Conservation (phyloP, 2,888 invertebrate species). For the Notocelia uddmanniana region DNA sequence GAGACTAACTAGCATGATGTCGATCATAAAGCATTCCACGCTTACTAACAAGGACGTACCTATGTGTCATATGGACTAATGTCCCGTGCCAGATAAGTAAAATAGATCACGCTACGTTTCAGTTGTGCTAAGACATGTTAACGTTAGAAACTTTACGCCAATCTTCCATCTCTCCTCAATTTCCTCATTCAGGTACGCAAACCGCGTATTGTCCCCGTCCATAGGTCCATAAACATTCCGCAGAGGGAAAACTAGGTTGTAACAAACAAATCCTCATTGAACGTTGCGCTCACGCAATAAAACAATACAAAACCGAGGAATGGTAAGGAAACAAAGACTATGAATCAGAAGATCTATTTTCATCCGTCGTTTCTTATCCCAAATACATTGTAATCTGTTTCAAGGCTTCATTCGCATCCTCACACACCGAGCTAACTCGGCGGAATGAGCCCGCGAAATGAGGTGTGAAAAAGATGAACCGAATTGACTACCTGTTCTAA, state of each 20-base stretch:
- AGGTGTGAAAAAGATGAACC: too few relatives aligned
- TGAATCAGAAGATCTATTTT: slow-evolving; percentile 22
- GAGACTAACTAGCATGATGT: too few relatives aligned
- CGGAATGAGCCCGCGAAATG: too few relatives aligned
- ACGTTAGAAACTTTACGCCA: not conserved
- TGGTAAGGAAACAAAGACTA: slow-evolving; percentile 35
- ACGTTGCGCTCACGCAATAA: slow-evolving; percentile 43
- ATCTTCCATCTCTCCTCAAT: not conserved
- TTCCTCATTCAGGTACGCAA: slow-evolving; percentile 16
- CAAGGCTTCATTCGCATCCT: too few relatives aligned
- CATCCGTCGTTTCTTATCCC: too few relatives aligned
- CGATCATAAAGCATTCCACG: too few relatives aligned
- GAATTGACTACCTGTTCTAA: too few relatives aligned
- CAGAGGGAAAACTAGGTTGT: slow-evolving; percentile 44
- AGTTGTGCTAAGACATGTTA: not conserved
- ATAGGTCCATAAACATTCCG: slow-evolving; percentile 31
- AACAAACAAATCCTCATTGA: slow-evolving; percentile 47
- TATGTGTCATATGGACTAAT: too few relatives aligned
- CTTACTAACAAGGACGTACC: too few relatives aligned
- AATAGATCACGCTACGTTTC: too few relatives aligned
- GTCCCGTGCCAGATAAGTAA: too few relatives aligned
- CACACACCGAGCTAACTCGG: too few relatives aligned
- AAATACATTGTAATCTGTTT: not conserved
- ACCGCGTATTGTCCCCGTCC: slow-evolving; percentile 42
- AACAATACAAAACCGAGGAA: slow-evolving; percentile 35